phyloP scores from a whole-genome alignment of 1,140 invertebrate species.

The Rhynchophorus ferrugineus region DNA sequence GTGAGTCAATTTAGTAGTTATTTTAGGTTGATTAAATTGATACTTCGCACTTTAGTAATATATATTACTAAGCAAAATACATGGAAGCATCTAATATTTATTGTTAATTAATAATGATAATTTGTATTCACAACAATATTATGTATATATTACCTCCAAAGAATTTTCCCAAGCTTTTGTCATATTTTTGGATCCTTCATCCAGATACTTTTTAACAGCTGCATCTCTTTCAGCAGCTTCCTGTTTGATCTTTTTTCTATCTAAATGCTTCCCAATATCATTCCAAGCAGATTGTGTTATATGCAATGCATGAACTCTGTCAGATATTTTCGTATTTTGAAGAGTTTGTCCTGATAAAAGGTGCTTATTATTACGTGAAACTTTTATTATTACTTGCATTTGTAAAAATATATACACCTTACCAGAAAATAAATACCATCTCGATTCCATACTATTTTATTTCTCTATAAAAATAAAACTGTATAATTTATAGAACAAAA shows the following conservation, averaged over 20 bases:
- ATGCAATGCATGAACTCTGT: slow-evolving; percentile 27
- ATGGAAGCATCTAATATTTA: no score
- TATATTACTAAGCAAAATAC: no score
- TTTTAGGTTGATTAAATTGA: no score
- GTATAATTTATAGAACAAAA: neutral
- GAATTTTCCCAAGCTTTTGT: slow-evolving; percentile 32
- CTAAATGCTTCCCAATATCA: slow-evolving; percentile 28
- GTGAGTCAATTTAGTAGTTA: no score
- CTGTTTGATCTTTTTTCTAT: slow-evolving; percentile 26
- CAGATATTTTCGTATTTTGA: slow-evolving; percentile 31
- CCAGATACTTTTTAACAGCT: slow-evolving; percentile 25
- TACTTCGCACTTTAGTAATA: no score
- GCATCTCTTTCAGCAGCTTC: slow-evolving; percentile 27
- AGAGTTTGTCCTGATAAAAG: slow-evolving; percentile 21
- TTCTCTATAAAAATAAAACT: slow-evolving; percentile 1
- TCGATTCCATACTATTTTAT: slow-evolving; percentile 26
- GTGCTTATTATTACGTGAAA: neutral
- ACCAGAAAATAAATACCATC: slow-evolving; percentile 28
- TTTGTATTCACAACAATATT: no score
- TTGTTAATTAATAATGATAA: no score
- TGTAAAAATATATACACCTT: no score
- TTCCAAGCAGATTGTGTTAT: slow-evolving; percentile 26
- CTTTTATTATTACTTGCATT: no score
- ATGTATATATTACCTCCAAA: slow-evolving; percentile 31
- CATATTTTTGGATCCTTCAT: slow-evolving; percentile 30